Percentiles rank a stretch among this genome's conserved stretches.
These are phyloP conservation scores for Lomographa bimaculata DNA, from an alignment of 2,888 invertebrate genomes.

Conservation along the genomic window DNA sequence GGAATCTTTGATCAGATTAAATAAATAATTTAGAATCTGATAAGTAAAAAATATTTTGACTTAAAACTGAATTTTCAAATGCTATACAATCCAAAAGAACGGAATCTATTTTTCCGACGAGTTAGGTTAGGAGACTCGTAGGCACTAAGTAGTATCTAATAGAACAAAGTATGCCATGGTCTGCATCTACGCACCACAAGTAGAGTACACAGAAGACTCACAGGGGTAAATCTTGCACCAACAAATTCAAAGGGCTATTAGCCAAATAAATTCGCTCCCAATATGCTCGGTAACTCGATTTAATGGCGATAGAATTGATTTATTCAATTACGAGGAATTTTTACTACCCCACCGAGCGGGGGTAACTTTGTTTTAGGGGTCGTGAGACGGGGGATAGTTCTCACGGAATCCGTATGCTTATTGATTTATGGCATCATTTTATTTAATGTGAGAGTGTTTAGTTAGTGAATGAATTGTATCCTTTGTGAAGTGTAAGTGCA, in stretches of 20 bases:
- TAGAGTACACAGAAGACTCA: conserved; percentile 2
- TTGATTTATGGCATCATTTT: conserved; percentile 54
- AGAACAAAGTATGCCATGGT: no score
- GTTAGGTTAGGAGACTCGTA: no score
- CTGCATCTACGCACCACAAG: no score
- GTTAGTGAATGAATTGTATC: no score
- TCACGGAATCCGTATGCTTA: conserved; percentile 66
- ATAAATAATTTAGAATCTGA: no score
- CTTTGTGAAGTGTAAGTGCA: no score
- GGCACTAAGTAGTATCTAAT: no score
- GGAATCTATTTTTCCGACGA: no score
- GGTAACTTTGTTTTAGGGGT: conserved; percentile 79
- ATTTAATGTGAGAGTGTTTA: conserved; percentile 17
- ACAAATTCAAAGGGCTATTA: conserved; percentile 68
- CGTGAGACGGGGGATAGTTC: conserved; percentile 61
- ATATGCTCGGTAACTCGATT: conserved; percentile 83
- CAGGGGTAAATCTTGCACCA: conserved; percentile 59
- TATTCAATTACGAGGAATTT: conserved; percentile 83
- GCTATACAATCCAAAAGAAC: no score
- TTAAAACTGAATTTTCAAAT: no score
- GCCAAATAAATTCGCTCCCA: conserved; percentile 83
- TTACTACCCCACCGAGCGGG: conserved; percentile 76
- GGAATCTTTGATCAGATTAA: no score
- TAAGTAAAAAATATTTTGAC: no score
- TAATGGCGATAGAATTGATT: conserved; percentile 83